Percentiles rank a stretch among this genome's conserved stretches.
Evolutionary conservation across 1,140 invertebrate species (phyloP).

Genomic region (Propsilocerus akamusi): DNA sequence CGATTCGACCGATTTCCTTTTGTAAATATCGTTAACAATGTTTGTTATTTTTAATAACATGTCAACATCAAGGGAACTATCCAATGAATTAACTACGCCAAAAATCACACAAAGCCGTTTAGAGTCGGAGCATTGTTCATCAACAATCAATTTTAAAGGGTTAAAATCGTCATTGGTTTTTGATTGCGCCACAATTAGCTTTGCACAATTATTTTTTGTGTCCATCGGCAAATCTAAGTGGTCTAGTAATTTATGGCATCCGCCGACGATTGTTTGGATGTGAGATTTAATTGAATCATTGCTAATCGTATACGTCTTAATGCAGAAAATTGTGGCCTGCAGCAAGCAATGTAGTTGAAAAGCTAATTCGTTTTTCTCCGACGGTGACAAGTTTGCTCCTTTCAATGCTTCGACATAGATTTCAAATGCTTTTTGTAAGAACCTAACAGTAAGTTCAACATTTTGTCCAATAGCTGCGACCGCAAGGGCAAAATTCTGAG

Average conservation of each 20-base stretch:
- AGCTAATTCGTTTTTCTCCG: neutral
- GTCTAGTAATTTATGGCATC: constrained; percentile 8
- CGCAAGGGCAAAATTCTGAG: neutral
- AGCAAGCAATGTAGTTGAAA: neutral
- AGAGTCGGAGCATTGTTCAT: neutral
- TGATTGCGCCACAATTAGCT: constrained; percentile 8
- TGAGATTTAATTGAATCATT: neutral
- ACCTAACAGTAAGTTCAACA: neutral
- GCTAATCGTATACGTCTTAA: neutral
- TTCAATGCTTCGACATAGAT: neutral
- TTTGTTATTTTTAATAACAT: constrained; percentile 5
- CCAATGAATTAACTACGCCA: constrained; percentile 10
- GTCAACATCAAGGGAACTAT: neutral
- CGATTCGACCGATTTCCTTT: constrained; percentile 22
- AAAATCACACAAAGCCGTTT: neutral
- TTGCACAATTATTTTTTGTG: constrained; percentile 12
- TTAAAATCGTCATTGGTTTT: constrained; percentile 6
- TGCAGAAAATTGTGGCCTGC: neutral
- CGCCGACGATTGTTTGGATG: neutral
- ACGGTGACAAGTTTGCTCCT: neutral
- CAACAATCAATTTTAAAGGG: constrained; percentile 7
- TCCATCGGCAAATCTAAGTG: constrained; percentile 11
- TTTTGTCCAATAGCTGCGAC: neutral
- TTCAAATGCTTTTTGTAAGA: neutral
- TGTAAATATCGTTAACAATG: constrained; percentile 3